Percentiles rank a stretch among this genome's conserved stretches.
These are phyloP conservation scores for Diadophis punctatus DNA, from an alignment of 2,113 vertebrate genomes.

Conservation along the genomic window DNA sequence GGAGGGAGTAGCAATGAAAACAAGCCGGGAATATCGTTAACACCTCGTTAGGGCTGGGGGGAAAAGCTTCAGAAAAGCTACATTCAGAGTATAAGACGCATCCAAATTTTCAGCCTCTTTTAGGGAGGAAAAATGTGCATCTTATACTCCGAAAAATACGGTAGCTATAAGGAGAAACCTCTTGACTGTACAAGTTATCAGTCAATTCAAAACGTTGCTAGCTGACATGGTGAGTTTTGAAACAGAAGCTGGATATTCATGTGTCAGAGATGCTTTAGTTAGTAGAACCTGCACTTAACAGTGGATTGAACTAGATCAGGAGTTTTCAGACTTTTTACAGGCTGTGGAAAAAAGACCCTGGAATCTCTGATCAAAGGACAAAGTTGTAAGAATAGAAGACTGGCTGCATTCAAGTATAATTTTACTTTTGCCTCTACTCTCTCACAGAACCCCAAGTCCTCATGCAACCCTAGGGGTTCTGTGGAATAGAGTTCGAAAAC, in stretches of 20 bases:
- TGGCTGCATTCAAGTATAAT: background rate
- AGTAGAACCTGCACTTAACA: background rate
- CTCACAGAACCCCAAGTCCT: background rate
- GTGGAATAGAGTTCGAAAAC: background rate
- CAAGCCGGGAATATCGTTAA: too few species aligned
- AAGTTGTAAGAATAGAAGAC: background rate
- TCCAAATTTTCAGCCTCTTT: too few species aligned
- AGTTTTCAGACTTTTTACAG: background rate
- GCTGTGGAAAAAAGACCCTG: background rate
- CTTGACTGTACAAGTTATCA: background rate
- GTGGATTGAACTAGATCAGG: background rate
- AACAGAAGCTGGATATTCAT: background rate
- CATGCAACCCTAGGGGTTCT: background rate
- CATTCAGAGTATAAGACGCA: too few species aligned
- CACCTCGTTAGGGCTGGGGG: too few species aligned
- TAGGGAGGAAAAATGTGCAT: too few species aligned
- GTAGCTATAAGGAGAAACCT: too few species aligned
- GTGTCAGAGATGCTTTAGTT: background rate
- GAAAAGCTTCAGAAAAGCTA: too few species aligned
- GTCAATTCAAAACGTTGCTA: background rate
- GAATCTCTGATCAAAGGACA: background rate
- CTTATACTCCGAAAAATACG: too few species aligned
- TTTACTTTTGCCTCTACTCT: background rate
- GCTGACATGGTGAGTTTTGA: background rate
- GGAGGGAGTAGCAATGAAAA: too few species aligned